Base-by-base conservation (phyloP, 2,113 vertebrate genomes). In the Perccottus glenii region DNA sequence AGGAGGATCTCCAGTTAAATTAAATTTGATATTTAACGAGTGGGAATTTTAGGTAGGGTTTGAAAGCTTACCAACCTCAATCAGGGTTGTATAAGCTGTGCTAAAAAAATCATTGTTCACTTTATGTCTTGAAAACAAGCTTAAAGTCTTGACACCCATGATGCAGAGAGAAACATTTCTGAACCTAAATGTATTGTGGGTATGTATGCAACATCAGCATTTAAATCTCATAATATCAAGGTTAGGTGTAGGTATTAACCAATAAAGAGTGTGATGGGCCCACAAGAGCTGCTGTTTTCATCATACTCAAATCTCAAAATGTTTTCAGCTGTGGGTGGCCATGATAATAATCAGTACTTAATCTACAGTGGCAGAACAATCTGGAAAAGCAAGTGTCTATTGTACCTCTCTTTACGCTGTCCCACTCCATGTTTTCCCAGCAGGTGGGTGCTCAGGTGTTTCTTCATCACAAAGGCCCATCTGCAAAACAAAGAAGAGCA, bases 381-480 rank as follows among this genome's bases (percentile, higher is more conserved):
- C 7, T 11, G 3, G 7, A 40, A 43, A 11, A 58, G 19, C 3
- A 45, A 36, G 62, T 36, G 60, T 52, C 70, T 33, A 9, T 16
- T 67, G 91, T 95, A 98, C 98, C 96, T 96, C 90, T 98, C 97
- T 90, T 99, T 99, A 6, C 95, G 96, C 61, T 96, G 97, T 42
- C 97, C 98, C 60, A 99, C 93, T 86, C 98, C 96, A 2, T 99
- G 98, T 81, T 98, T 98, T 59, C 96, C 97, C 73, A 98, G 90
- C 67, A 99, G 90, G 80, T 99, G 98, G 48, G 96, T 99, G 84
- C 96, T 98, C 79, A 99, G 90, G 89, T 99, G 96, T 51, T 99
- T 99, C 93, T 99, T 99, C 98, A 99, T 99, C 77, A 99, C 97
- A 92, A 99, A 99, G 2, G 97, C 96, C 93, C 98, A 96, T 79